Evolutionary conservation across 2,888 invertebrate species (phyloP).

Genomic region (Cybosia mesomella): DNA sequence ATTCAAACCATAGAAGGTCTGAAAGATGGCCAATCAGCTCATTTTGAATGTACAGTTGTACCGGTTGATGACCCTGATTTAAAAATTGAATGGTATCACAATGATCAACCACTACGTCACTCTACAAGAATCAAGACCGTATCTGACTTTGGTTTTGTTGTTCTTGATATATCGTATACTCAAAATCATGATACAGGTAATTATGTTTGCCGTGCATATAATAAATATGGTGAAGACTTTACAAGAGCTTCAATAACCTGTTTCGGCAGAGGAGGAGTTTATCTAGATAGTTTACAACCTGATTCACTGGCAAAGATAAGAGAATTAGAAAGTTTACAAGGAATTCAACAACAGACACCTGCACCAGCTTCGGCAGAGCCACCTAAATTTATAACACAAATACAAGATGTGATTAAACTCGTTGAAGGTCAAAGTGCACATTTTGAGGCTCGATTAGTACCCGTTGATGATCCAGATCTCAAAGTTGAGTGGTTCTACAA

Average conservation of each 20-base stretch:
- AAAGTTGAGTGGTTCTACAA: slow-evolving; percentile 98
- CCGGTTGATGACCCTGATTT: slow-evolving; percentile 98
- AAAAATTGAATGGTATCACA: slow-evolving; percentile 98
- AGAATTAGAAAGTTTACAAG: slow-evolving; percentile 92
- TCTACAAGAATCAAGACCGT: slow-evolving; percentile 97
- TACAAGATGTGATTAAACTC: slow-evolving; percentile 93
- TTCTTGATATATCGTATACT: slow-evolving; percentile 97
- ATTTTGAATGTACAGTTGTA: slow-evolving; percentile 97
- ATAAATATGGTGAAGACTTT: slow-evolving; percentile 96
- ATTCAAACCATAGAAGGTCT: slow-evolving; percentile 93
- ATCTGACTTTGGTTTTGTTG: slow-evolving; percentile 97
- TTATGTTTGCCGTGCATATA: slow-evolving; percentile 96
- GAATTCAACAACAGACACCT: slow-evolving; percentile 89
- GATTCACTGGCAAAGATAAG: slow-evolving; percentile 95
- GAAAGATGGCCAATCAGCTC: slow-evolving; percentile 97
- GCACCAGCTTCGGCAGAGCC: slow-evolving; percentile 91
- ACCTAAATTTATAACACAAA: slow-evolving; percentile 96
- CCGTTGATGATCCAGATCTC: slow-evolving; percentile 97
- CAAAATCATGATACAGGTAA: slow-evolving; percentile 97
- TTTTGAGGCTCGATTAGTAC: slow-evolving; percentile 96
- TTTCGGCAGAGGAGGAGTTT: slow-evolving; percentile 94
- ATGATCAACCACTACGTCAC: slow-evolving; percentile 95
- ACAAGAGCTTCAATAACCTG: slow-evolving; percentile 95
- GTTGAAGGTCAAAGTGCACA: slow-evolving; percentile 98
- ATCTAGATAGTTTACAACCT: slow-evolving; percentile 95